These are phyloP conservation scores for Amiota minor DNA, from an alignment of 2,888 invertebrate genomes.

Conservation along the genomic window DNA sequence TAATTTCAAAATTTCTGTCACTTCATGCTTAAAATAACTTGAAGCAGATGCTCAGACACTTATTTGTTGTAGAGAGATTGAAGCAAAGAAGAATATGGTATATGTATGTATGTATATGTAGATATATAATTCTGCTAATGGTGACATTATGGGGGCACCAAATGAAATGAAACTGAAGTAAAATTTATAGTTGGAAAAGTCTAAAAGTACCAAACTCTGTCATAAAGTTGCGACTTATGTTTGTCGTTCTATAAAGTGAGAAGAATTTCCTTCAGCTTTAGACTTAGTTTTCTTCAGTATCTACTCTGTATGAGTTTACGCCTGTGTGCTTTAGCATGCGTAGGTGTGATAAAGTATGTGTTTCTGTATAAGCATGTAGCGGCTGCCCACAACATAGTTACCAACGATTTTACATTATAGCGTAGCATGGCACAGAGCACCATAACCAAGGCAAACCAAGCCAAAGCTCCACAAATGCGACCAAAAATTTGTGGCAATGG, in stretches of 20 bases:
- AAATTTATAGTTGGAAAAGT: conserved; percentile 23
- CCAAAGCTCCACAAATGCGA: conserved; percentile 13
- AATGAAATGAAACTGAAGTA: conserved; percentile 14
- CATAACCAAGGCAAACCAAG: too few species aligned
- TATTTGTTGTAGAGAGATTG: not conserved
- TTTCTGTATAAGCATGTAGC: too few species aligned
- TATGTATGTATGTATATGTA: not conserved
- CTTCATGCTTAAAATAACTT: not conserved
- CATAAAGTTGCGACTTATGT: conserved; percentile 17
- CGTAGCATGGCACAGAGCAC: too few species aligned
- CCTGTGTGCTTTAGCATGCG: not conserved
- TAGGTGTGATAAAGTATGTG: too few species aligned
- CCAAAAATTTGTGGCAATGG: not conserved
- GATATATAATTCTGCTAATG: too few species aligned
- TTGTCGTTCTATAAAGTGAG: too few species aligned
- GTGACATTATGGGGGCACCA: not conserved
- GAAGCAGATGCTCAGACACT: not conserved
- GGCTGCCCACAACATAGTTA: too few species aligned
- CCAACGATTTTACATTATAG: too few species aligned
- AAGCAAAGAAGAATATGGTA: not conserved
- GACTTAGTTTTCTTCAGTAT: too few species aligned
- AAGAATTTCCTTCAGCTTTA: too few species aligned
- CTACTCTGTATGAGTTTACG: not conserved
- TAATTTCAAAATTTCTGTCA: not conserved
- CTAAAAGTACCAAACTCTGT: conserved; percentile 25